Percentiles rank a stretch among this genome's conserved stretches.
Conservation (phyloP, 2,888 invertebrate genomes). For the Strigamia transsilvanica region DNA sequence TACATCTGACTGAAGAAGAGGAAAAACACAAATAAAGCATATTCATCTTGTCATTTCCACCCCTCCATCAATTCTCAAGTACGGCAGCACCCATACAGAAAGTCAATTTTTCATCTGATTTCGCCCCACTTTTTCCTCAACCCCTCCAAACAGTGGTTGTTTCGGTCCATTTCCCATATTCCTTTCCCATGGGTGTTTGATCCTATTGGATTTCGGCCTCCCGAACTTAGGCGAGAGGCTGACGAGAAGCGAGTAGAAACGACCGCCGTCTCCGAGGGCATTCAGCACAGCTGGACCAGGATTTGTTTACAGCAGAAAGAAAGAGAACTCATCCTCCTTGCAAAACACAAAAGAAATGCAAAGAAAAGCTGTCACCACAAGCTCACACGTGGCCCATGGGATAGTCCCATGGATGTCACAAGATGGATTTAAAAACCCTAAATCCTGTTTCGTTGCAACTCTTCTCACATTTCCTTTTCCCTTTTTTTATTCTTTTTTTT, state of each 20-base stretch:
- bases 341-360: slow-evolving; percentile 40
- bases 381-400: background rate
- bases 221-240: slow-evolving; percentile 17
- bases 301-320: slow-evolving; percentile 42
- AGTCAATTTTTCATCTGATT: slow-evolving; percentile 3
- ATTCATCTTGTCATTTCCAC: background rate
- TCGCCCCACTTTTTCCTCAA: background rate
- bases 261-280: background rate
- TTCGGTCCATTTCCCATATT: slow-evolving; percentile 46
- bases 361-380: slow-evolving; percentile 37
- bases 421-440: slow-evolving; percentile 9
- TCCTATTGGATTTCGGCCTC: slow-evolving; percentile 45
- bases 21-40: background rate
- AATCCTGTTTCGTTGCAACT: background rate
- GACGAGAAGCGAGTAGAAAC: background rate
- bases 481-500: background rate
- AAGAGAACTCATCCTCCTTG: slow-evolving; percentile 28
- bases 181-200: slow-evolving; percentile 24
- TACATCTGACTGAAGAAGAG: too few relatives aligned
- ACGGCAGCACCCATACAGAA: background rate
- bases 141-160: slow-evolving; percentile 1
- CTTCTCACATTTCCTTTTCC: background rate
- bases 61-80: slow-evolving; percentile 8
- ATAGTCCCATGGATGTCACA: background rate
- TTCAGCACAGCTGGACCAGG: slow-evolving; percentile 45